Base-by-base conservation (phyloP, 2,888 invertebrate species). In the Anticlea derivata region DNA sequence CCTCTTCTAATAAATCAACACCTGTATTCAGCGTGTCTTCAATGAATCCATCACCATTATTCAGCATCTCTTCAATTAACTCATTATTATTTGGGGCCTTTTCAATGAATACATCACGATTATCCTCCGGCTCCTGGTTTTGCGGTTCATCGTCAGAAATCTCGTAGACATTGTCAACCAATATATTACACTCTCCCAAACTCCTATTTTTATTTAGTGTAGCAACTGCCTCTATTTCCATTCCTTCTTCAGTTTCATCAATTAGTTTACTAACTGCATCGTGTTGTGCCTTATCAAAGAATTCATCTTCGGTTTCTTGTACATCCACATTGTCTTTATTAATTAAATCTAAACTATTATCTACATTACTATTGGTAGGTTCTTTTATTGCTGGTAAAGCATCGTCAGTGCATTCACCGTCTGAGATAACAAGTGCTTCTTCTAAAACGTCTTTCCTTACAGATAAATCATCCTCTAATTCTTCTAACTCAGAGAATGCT, bases 81-180 rank as follows among this genome's bases (percentile, higher is more conserved):
- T 33, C 8, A n/a, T 26, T 23, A 24, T 13, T 20, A 10, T 40
- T n/a, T 20, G 29, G 1, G 10, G 4, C 10, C 8, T 34, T 1
- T 11, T 24, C 24, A 26, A 26, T 17, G 3, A 37, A 11, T 13
- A 8, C 2, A 23, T 30, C 23, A 30, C 11, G 2, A 8, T 24
- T 13, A 17, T 37, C 30, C 7, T 8, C 7, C 11, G 6, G 5
- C 1, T 27, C 27, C 8, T 20, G 20, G 12, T 5, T 8, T 13
- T 40, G 31, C 8, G 8, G 2, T 4, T 50, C 50, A 22, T 50
- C 45, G 40, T 51, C 50, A 37, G 35, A 35, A 20, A 51, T 46
- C n/a, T 45, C 24, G n/a, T 11, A 13, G 20, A 17, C 17, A 7
- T 24, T 34, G 29, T 11, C 26, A 30, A 5, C 10, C 7, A 5